Conservation (phyloP, 1,140 invertebrate species). For the Cherax quadricarinatus region DNA sequence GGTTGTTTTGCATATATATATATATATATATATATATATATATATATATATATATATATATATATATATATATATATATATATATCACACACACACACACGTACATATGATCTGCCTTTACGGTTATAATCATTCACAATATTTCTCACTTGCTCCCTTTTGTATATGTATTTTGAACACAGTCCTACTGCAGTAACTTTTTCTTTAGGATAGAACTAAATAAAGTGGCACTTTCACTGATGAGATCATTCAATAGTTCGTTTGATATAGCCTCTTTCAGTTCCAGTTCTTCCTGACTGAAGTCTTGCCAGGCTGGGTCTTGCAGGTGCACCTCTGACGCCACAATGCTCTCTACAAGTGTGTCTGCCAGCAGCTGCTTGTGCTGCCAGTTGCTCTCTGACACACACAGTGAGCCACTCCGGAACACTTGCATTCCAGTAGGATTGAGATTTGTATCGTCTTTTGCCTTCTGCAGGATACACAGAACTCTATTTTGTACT, state of each 20-base stretch:
- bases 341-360: conserved; percentile 28
- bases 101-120: too few species aligned
- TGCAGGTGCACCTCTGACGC: conserved; percentile 22
- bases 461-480: conserved; percentile 20
- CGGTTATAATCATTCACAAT: too few species aligned
- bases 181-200: conserved; percentile 1
- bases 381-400: conserved; percentile 12
- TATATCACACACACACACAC: too few species aligned
- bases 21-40: too few species aligned
- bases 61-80: too few species aligned
- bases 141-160: too few species aligned
- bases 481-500: conserved; percentile 60
- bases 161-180: too few species aligned
- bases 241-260: conserved; percentile 57
- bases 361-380: not conserved
- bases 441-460: not conserved
- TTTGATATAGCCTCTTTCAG: conserved; percentile 55
- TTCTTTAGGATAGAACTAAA: conserved; percentile 9
- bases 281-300: conserved; percentile 35
- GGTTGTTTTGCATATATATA: too few species aligned
- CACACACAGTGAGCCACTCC: not conserved
- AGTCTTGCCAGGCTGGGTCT: conserved; percentile 42
- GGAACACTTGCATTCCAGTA: conserved; percentile 50
- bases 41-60: too few species aligned
- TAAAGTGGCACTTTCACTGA: conserved; percentile 32